A percentile compares a stretch with the other conserved stretches of the same genome.
Evolutionary conservation across 1,140 invertebrate species (phyloP).

Genomic region (Lepidurus arcticus): DNA sequence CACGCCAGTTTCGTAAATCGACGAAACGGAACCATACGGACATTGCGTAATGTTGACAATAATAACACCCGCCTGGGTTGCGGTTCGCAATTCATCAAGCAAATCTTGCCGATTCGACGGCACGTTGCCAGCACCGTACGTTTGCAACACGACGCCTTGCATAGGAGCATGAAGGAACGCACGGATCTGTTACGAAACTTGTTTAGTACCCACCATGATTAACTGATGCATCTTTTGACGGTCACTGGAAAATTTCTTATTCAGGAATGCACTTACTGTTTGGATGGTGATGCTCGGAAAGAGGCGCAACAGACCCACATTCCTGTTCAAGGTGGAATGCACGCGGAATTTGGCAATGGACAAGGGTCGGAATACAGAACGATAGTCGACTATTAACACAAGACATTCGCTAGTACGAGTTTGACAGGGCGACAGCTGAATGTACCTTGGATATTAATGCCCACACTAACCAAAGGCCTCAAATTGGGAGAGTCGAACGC

Average conservation of each 20-base stretch:
- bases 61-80: slow-evolving; percentile 72
- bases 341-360: slow-evolving; percentile 70
- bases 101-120: slow-evolving; percentile 78
- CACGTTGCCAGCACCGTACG: slow-evolving; percentile 88
- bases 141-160: slow-evolving; percentile 82
- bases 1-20: slow-evolving; percentile 75
- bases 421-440: slow-evolving; percentile 26
- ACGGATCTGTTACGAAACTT: not conserved
- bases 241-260: too few relatives aligned
- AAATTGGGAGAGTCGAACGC: slow-evolving; percentile 91
- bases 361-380: slow-evolving; percentile 65
- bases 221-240: not conserved
- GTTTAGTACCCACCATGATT: not conserved
- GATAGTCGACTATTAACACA: slow-evolving; percentile 64
- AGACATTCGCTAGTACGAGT: slow-evolving; percentile 32
- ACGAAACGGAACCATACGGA: slow-evolving; percentile 62
- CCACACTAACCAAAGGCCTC: slow-evolving; percentile 71
- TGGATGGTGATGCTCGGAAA: slow-evolving; percentile 83
- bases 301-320: slow-evolving; percentile 77
- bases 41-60: slow-evolving; percentile 94
- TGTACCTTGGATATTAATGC: slow-evolving; percentile 61
- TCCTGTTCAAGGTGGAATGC: slow-evolving; percentile 67
- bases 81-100: slow-evolving; percentile 63
- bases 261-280: slow-evolving; percentile 52
- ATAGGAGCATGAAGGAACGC: slow-evolving; percentile 73